A percentile compares a stretch with the other conserved stretches of the same genome.
These are phyloP conservation scores for Papilio polyxenes DNA, from an alignment of 1,140 invertebrate genomes.

Conservation along the genomic window DNA sequence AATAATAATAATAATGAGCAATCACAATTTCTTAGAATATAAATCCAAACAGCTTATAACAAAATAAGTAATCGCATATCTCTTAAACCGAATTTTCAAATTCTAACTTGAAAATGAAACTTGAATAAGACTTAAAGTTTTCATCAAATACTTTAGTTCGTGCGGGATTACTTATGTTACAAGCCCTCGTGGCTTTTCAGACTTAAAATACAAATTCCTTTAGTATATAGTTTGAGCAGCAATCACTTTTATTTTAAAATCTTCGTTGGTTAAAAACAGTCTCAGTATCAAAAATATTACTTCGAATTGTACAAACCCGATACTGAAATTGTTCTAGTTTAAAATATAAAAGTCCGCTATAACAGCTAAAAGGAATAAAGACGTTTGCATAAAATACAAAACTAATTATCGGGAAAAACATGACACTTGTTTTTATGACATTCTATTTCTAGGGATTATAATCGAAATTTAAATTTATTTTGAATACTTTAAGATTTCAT, in stretches of 20 bases:
- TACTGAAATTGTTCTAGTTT: constrained; percentile 2
- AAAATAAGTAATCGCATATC: background rate
- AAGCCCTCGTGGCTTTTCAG: background rate
- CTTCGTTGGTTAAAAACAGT: background rate
- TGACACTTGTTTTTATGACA: background rate
- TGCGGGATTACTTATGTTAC: constrained; percentile 3
- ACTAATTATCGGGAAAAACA: background rate
- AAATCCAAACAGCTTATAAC: background rate
- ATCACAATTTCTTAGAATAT: constrained; percentile 17
- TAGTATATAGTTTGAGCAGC: constrained; percentile 3
- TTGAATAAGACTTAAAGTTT: background rate
- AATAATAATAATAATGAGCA: constrained; percentile 22
- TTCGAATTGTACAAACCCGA: background rate
- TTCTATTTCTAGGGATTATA: background rate
- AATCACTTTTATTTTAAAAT: constrained; percentile 1
- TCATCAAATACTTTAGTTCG: constrained; percentile 1
- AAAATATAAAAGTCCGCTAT: background rate
- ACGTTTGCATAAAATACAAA: background rate
- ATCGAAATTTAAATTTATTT: background rate
- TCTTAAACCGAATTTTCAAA: background rate
- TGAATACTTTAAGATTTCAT: background rate
- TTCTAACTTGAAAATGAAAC: background rate
- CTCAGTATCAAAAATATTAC: constrained; percentile 6
- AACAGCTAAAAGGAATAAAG: background rate
- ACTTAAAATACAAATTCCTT: background rate